Percentiles rank a stretch among this genome's conserved stretches.
These are phyloP conservation scores for Anas georgica DNA, from an alignment of 2,797 vertebrate species.

Conservation along the genomic window DNA sequence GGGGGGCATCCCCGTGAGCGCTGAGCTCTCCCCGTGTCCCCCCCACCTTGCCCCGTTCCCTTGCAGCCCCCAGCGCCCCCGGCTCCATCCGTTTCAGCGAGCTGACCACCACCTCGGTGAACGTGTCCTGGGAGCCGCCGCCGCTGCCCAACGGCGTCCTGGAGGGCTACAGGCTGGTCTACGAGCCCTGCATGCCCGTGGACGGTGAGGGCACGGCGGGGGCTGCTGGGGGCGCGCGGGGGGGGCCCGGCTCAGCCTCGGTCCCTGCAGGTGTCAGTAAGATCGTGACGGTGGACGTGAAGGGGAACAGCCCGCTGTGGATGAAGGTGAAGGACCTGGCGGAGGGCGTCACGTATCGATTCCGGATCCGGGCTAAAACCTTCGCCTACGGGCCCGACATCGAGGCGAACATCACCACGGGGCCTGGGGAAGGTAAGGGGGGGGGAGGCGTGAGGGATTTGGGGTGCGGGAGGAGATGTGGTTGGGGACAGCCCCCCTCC, in stretches of 20 bases:
- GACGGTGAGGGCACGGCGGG: constrained; percentile 82
- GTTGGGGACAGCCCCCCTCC: background rate
- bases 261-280: constrained; percentile 91
- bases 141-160: constrained; percentile 91
- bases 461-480: fast-evolving
- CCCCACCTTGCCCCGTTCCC: background rate
- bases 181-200: constrained; percentile 91
- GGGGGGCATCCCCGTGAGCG: background rate
- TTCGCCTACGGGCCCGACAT: constrained; percentile 93
- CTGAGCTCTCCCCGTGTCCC: background rate
- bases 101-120: constrained; percentile 96
- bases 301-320: constrained; percentile 90
- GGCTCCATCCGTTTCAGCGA: constrained; percentile 93
- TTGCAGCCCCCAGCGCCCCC: constrained; percentile 90
- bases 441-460: fast-evolving
- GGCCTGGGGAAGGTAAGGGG: constrained; percentile 90
- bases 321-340: constrained; percentile 94
- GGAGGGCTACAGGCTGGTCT: constrained; percentile 92
- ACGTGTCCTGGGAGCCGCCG: constrained; percentile 95
- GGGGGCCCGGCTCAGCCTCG: background rate
- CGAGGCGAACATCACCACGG: constrained; percentile 95
- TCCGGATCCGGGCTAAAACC: constrained; percentile 92
- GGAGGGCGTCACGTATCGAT: constrained; percentile 91
- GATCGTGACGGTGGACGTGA: constrained; percentile 96
- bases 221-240: background rate